phyloP scores from a whole-genome alignment of 2,113 vertebrate species.

The Amphilophus citrinellus region DNA sequence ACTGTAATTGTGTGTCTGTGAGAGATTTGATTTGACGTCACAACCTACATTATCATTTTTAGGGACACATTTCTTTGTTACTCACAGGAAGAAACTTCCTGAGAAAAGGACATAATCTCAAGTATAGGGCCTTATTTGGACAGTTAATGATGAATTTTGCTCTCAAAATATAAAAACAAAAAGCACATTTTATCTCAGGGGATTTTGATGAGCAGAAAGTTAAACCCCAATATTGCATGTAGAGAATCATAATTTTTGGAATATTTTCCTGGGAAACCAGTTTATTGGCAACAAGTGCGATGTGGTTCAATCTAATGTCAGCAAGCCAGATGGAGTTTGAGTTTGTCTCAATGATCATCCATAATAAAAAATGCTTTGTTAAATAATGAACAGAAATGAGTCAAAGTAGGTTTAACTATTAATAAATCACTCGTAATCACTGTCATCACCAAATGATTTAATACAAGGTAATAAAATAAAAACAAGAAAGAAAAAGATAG shows the following conservation, averaged over 20 bases:
- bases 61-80: not conserved
- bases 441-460: not conserved
- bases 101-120: not conserved
- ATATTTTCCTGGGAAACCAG: slow-evolving; percentile 36
- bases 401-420: not conserved
- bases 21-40: slow-evolving; percentile 31
- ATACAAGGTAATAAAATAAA: not conserved
- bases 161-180: slow-evolving; percentile 23
- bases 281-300: slow-evolving; percentile 13
- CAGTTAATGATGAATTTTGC: slow-evolving; percentile 17
- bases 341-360: not conserved
- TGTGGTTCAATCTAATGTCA: slow-evolving; percentile 20
- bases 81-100: slow-evolving; percentile 44
- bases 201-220: slow-evolving; percentile 30
- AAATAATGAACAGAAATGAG: not conserved
- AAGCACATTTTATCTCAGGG: slow-evolving; percentile 12
- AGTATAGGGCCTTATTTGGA: not conserved
- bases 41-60: not conserved
- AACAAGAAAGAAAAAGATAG: not conserved
- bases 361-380: not conserved
- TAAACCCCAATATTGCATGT: not conserved
- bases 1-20: not conserved
- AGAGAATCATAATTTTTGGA: not conserved
- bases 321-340: not conserved
- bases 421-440: not conserved